Conservation (phyloP, 1,140 invertebrate genomes). For the Pentalonia nigronervosa region DNA sequence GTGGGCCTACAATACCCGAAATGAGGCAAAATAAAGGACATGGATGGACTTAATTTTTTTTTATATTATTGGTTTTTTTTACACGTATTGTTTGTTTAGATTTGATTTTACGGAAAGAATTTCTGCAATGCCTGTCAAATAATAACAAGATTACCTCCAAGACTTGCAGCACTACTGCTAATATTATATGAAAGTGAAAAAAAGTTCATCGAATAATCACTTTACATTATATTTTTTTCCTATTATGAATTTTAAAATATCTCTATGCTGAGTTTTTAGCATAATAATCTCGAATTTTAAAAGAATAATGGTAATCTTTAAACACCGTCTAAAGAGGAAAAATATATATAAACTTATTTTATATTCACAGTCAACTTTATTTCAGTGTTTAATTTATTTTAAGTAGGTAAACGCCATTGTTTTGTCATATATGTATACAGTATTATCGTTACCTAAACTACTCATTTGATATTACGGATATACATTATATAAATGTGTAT, state of each 20-base stretch:
- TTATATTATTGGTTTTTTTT: neutral
- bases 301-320: conserved; percentile 28
- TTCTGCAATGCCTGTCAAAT: neutral
- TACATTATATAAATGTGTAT: neutral
- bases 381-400: neutral
- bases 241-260: conserved; percentile 10
- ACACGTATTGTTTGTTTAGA: neutral
- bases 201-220: conserved; percentile 20
- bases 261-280: neutral
- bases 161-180: neutral
- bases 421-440: neutral
- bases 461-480: neutral
- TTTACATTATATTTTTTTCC: neutral
- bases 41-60: neutral
- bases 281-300: neutral
- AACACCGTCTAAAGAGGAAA: neutral
- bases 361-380: conserved; percentile 19
- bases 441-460: neutral
- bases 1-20: too few relatives aligned
- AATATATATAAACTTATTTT: neutral
- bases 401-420: neutral
- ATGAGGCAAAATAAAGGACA: neutral
- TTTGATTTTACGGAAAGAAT: neutral
- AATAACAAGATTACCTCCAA: neutral
- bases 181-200: neutral